These are phyloP conservation scores for Drosophila hydei DNA, from an alignment of 1,140 invertebrate genomes.

Conservation along the genomic window DNA sequence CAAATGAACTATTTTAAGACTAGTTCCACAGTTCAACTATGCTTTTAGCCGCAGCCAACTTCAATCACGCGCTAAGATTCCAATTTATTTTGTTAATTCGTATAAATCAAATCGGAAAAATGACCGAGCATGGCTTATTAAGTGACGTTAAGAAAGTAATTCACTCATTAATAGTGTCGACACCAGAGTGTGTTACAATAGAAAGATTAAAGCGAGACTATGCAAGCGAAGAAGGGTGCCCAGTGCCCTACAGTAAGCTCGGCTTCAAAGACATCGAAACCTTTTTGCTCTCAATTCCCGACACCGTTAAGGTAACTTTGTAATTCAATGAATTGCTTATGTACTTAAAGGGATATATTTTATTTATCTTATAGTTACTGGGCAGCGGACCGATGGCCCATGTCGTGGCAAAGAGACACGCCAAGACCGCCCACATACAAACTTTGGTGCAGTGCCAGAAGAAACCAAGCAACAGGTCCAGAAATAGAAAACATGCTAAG, in stretches of 20 bases:
- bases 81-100: background rate
- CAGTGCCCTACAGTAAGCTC: constrained; percentile 50
- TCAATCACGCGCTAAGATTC: constrained; percentile 31
- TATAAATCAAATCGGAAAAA: constrained; percentile 3
- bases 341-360: background rate
- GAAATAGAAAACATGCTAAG: background rate
- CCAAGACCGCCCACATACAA: constrained; percentile 63
- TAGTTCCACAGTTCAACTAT: background rate
- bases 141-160: constrained; percentile 60
- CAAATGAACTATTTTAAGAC: background rate
- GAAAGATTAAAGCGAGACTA: constrained; percentile 61
- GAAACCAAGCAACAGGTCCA: constrained; percentile 12
- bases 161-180: constrained; percentile 67
- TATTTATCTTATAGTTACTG: constrained; percentile 38
- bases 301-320: constrained; percentile 54
- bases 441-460: constrained; percentile 52
- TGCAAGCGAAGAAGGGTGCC: constrained; percentile 46
- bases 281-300: constrained; percentile 62
- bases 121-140: constrained; percentile 35
- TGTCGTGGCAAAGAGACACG: constrained; percentile 28
- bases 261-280: constrained; percentile 60
- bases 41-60: constrained; percentile 31
- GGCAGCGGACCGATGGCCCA: constrained; percentile 54
- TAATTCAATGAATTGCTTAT: background rate
- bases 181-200: constrained; percentile 52